Percentiles rank a stretch among this genome's conserved stretches.
Conservation (phyloP, 23 tunicate species). For the Diplosoma virens region DNA sequence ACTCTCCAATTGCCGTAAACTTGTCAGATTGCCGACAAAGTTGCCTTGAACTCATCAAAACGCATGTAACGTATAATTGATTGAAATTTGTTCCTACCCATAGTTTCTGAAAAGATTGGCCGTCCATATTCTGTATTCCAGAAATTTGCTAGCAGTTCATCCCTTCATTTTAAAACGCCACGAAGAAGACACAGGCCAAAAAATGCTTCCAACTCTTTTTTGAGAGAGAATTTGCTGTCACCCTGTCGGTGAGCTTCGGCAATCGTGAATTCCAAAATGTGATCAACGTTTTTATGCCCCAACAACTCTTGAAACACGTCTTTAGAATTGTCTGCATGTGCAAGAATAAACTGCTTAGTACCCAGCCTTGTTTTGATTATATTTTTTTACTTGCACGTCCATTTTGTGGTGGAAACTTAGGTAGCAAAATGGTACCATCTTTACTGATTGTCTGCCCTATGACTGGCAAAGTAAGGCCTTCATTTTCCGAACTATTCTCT, state of each 20-base stretch:
- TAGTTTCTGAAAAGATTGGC: constrained; percentile 6
- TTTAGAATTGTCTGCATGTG: constrained; percentile 10
- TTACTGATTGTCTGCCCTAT: neutral
- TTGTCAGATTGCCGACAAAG: neutral
- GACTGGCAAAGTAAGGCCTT: neutral
- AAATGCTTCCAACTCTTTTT: neutral
- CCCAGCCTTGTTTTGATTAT: constrained; percentile 10
- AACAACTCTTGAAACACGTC: constrained; percentile 16
- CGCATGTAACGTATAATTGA: neutral
- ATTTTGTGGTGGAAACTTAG: neutral
- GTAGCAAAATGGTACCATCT: constrained; percentile 8
- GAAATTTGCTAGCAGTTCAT: neutral
- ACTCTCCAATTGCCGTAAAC: constrained; percentile 3
- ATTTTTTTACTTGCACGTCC: constrained; percentile 5
- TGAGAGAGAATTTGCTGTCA: constrained; percentile 16
- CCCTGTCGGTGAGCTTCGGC: constrained; percentile 12
- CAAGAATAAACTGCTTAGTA: constrained; percentile 20
- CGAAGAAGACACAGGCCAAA: neutral
- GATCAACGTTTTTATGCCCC: constrained; percentile 2
- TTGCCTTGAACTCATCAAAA: constrained; percentile 7
- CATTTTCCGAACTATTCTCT: constrained; percentile 16
- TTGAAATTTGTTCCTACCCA: constrained; percentile 17
- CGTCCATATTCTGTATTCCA: neutral
- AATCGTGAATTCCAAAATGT: constrained; percentile 12
- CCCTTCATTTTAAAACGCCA: constrained; percentile 1